Evolutionary conservation across 2,888 invertebrate species (phyloP).

Genomic region (Bombylius discolor): DNA sequence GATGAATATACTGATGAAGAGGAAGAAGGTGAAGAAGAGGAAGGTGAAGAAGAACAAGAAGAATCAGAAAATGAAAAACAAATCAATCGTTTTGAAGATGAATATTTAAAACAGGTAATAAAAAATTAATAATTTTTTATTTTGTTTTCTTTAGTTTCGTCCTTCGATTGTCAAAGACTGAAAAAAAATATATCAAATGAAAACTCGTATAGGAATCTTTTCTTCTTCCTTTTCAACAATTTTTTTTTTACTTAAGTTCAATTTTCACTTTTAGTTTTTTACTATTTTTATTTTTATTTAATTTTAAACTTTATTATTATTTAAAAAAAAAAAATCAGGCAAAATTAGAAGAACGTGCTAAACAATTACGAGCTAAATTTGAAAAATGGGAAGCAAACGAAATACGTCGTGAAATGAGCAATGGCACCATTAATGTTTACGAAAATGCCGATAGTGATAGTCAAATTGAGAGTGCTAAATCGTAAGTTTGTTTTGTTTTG

Average conservation of each 20-base stretch:
- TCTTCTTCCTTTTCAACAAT: too few species aligned
- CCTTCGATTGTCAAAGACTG: too few species aligned
- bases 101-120: slow-evolving; percentile 49
- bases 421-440: slow-evolving; percentile 35
- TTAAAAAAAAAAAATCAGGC: slow-evolving; percentile 34
- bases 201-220: too few species aligned
- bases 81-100: slow-evolving; percentile 42
- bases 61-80: slow-evolving; percentile 27
- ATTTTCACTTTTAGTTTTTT: not conserved
- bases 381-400: slow-evolving; percentile 72
- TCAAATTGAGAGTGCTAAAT: slow-evolving; percentile 75
- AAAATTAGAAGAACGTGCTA: slow-evolving; percentile 66
- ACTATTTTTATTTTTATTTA: not conserved
- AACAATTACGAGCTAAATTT: slow-evolving; percentile 73
- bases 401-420: slow-evolving; percentile 42
- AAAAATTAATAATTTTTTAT: not conserved
- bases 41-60: slow-evolving; percentile 32
- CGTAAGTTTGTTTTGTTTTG: slow-evolving; percentile 36
- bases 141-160: too few species aligned
- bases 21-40: slow-evolving; percentile 38
- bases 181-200: too few species aligned
- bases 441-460: slow-evolving; percentile 50
- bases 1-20: slow-evolving; percentile 36
- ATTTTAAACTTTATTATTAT: not conserved
- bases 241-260: not conserved